Conservation (phyloP, 2,113 vertebrate genomes). For the Trogon melanurus region DNA sequence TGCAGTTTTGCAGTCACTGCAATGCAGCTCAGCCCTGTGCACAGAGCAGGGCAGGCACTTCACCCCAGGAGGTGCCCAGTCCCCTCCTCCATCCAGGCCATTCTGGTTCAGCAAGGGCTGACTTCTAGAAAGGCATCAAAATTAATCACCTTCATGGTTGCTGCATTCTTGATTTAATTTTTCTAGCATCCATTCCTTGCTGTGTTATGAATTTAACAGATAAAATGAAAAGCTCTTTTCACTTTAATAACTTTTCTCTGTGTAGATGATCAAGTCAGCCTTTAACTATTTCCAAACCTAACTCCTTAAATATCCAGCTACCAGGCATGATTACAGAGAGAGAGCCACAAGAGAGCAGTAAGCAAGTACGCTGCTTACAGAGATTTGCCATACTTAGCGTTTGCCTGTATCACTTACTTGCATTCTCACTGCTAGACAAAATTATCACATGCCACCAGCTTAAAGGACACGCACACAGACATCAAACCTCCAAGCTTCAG, state of each 20-base stretch:
- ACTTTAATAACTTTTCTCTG: constrained; percentile 11
- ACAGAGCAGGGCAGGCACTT: background rate
- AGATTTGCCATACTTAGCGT: background rate
- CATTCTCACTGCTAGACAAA: background rate
- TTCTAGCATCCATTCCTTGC: background rate
- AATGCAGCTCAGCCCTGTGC: background rate
- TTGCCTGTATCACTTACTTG: background rate
- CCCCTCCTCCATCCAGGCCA: background rate
- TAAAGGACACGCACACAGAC: background rate
- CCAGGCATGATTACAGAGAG: background rate
- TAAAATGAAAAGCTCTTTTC: constrained; percentile 32
- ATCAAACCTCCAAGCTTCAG: background rate
- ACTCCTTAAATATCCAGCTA: background rate
- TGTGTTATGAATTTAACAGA: background rate
- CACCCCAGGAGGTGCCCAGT: background rate
- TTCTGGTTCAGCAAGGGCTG: background rate
- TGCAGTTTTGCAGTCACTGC: background rate
- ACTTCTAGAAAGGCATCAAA: background rate
- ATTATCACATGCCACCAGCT: background rate
- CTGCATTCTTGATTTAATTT: constrained; percentile 28
- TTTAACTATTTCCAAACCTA: background rate
- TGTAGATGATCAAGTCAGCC: background rate
- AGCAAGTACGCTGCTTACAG: background rate
- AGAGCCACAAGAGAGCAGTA: background rate
- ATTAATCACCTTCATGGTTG: background rate